Base-by-base conservation (phyloP, 2,888 invertebrate genomes). In the Spialia ferax region DNA sequence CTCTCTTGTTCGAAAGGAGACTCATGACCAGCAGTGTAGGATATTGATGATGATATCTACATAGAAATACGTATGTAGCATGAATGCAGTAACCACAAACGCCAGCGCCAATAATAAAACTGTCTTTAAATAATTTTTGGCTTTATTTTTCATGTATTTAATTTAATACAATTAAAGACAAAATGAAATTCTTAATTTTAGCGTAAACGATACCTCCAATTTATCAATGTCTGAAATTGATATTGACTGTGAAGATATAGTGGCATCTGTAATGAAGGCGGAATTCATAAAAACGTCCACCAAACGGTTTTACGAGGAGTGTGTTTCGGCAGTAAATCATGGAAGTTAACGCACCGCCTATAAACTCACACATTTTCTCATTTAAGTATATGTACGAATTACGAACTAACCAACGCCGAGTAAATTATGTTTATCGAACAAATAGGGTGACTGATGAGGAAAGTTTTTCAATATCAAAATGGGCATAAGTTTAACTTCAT, bases 381-480 rank as follows among this genome's bases (percentile, higher is more conserved):
- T 52, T 38, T 50, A 35, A 13, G n/a, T n/a, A n/a, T n/a, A n/a
- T n/a, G n/a, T n/a, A n/a, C n/a, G n/a, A n/a, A n/a, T n/a, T n/a
- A 61, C 52, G 45, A 60, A 60, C 38, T 54, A 60, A 66, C 15
- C 26, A 54, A 60, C 20, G 22, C 18, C 18, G 29, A 61, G 61
- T 50, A 20, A 57, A 62, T 64, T 63, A 63, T 69, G 52, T 64
- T 15, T 60, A 60, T 69, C 68, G 75, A 74, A 75, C 78, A 77
- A 76, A 80, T 79, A 79, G 78, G 77, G 79, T 75, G 79, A 74
- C 73, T 77, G 79, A 82, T 81, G 78, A 77, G 70, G 65, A 68
- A 71, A 71, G 59, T 70, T 74, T 69, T 62, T 57, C 52, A 73
- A 78, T 75, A 66, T 66, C 42, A 42, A 54, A 66, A 60, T 66